A percentile compares a stretch with the other conserved stretches of the same genome.
Conservation (phyloP, 92 coral and sea anemone species). For the Porites lobata region DNA sequence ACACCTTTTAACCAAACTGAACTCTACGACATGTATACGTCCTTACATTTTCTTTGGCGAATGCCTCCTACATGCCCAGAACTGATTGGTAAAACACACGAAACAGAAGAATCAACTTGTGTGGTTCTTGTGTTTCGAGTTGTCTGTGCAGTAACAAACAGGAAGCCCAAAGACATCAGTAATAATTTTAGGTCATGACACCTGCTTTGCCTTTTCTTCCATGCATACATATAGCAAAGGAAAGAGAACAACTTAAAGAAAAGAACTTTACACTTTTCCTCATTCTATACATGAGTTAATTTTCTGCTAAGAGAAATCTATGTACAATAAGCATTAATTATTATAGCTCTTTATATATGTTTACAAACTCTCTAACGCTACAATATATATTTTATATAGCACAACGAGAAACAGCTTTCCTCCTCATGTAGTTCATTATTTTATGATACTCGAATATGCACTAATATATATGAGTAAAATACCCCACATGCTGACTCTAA, state of each 20-base stretch:
- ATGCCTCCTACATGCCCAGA: too few relatives aligned
- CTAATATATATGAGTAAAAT: too few relatives aligned
- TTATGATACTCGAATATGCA: too few relatives aligned
- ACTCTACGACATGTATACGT: too few relatives aligned
- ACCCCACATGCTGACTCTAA: too few relatives aligned
- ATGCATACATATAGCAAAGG: neutral
- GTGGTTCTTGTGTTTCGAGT: too few relatives aligned
- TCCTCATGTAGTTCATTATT: neutral
- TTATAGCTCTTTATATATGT: conserved; percentile 1
- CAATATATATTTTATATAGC: neutral
- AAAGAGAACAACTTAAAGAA: neutral
- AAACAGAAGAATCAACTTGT: too few relatives aligned
- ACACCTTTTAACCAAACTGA: too few relatives aligned
- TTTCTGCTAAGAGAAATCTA: neutral
- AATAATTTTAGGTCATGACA: conserved; percentile 16
- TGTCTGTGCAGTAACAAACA: too few relatives aligned
- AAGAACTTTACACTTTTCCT: conserved; percentile 23
- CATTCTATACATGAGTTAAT: conserved; percentile 18
- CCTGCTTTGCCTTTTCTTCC: neutral
- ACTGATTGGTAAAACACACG: too few relatives aligned
- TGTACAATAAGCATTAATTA: conserved; percentile 20
- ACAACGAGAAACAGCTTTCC: neutral
- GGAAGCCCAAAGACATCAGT: neutral
- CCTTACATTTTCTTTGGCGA: too few relatives aligned
- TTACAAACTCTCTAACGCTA: conserved; percentile 2